These are phyloP conservation scores for Ceramica pisi DNA, from an alignment of 2,888 invertebrate species.

Conservation along the genomic window DNA sequence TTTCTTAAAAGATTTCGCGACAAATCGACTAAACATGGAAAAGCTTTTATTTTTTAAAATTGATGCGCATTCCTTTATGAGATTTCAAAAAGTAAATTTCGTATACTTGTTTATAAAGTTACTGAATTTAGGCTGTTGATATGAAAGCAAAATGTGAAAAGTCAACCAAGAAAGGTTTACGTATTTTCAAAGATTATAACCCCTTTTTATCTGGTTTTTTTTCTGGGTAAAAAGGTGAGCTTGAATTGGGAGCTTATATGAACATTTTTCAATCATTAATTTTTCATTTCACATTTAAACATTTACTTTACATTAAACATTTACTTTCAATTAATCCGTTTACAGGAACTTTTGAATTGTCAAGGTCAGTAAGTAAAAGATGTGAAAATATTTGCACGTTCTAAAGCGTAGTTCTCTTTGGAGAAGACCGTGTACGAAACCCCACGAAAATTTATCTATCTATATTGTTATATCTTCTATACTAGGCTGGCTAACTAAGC, in stretches of 20 bases:
- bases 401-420: too few species aligned
- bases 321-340: too few species aligned
- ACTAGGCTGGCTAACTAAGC: too few species aligned
- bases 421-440: too few species aligned
- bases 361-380: too few species aligned
- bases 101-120: constrained; percentile 43
- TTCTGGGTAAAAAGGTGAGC: constrained; percentile 3
- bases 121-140: constrained; percentile 5
- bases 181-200: constrained; percentile 17
- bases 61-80: constrained; percentile 45
- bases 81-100: constrained; percentile 26
- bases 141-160: constrained; percentile 34
- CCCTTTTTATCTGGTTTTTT: constrained; percentile 20
- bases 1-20: constrained; percentile 52
- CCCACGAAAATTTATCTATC: too few species aligned
- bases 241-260: neutral
- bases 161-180: constrained; percentile 25
- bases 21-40: constrained; percentile 58
- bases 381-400: too few species aligned
- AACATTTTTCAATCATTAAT: neutral
- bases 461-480: too few species aligned
- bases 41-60: constrained; percentile 66
- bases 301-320: too few species aligned
- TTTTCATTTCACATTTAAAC: too few species aligned
- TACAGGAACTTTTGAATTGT: too few species aligned